Evolutionary conservation across 2,797 vertebrate species (phyloP).

Genomic region (Tenualosa thibaudeaui): DNA sequence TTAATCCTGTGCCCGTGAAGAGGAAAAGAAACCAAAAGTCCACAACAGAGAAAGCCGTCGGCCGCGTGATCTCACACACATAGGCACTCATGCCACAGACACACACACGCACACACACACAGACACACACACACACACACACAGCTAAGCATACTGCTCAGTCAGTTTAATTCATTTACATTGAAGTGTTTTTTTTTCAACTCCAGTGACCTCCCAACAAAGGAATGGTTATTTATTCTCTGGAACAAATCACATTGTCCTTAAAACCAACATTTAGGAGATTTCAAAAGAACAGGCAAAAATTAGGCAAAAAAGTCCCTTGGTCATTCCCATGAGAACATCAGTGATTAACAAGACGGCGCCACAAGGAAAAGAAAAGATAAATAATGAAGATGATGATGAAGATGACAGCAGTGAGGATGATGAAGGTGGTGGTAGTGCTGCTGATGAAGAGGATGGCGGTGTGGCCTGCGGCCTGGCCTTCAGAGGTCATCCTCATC

Average conservation of each 20-base stretch:
- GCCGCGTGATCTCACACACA: slow-evolving; percentile 39
- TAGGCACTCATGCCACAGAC: slow-evolving; percentile 26
- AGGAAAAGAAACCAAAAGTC: slow-evolving; percentile 51
- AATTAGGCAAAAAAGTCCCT: slow-evolving; percentile 43
- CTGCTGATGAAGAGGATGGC: background rate
- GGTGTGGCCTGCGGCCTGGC: background rate
- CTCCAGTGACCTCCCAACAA: slow-evolving; percentile 76
- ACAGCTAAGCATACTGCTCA: background rate
- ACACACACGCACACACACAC: slow-evolving; percentile 17
- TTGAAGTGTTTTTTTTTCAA: slow-evolving; percentile 38
- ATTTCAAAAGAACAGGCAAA: background rate
- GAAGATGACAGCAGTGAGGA: background rate
- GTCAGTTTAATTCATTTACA: background rate
- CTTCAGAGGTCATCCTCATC: slow-evolving; percentile 87
- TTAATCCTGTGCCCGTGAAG: slow-evolving; percentile 21
- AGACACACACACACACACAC: slow-evolving; percentile 36
- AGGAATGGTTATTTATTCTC: slow-evolving; percentile 71
- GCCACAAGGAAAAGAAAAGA: slow-evolving; percentile 9
- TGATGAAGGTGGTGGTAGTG: background rate
- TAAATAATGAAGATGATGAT: slow-evolving; percentile 18
- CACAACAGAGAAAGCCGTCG: slow-evolving; percentile 53
- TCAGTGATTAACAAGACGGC: slow-evolving; percentile 34
- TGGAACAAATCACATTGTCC: slow-evolving; percentile 57
- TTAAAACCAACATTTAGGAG: slow-evolving; percentile 50
- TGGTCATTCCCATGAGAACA: slow-evolving; percentile 48